A percentile compares a stretch with the other conserved stretches of the same genome.
Conservation (phyloP, 2,888 invertebrate genomes). For the Cheilosia grossa region DNA sequence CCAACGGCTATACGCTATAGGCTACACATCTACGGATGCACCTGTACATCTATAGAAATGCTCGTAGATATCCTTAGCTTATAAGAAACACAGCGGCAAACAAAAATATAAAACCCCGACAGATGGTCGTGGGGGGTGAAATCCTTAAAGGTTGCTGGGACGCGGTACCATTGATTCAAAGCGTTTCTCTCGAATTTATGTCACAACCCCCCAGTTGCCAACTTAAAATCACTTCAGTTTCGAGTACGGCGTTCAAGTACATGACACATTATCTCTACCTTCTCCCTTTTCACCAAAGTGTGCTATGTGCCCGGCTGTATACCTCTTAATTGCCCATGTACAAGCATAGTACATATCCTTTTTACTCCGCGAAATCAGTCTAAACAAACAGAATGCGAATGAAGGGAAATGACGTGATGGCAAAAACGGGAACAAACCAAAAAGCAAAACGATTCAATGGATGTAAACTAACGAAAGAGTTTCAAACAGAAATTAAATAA, state of each 20-base stretch:
- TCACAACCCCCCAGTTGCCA: constrained; percentile 50
- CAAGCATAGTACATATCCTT: constrained; percentile 25
- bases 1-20: constrained; percentile 1
- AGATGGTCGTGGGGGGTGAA: constrained; percentile 17
- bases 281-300: constrained; percentile 16
- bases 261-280: constrained; percentile 61
- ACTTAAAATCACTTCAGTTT: constrained; percentile 53
- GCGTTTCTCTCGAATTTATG: constrained; percentile 56
- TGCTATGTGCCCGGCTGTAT: not conserved
- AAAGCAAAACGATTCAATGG: constrained; percentile 20
- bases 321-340: constrained; percentile 60
- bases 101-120: constrained; percentile 6
- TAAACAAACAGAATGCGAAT: constrained; percentile 56
- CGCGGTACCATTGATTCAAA: constrained; percentile 57
- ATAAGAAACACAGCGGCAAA: not conserved
- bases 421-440: constrained; percentile 10
- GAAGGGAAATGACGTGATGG: constrained; percentile 19
- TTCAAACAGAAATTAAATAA: constrained; percentile 40
- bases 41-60: not conserved
- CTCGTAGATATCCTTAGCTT: not conserved
- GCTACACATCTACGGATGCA: not conserved
- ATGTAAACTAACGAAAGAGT: constrained; percentile 28
- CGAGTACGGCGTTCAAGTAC: constrained; percentile 44
- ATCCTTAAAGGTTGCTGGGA: constrained; percentile 58
- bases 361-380: constrained; percentile 55